phyloP scores from a whole-genome alignment of 2,797 vertebrate species.

The Lophius americanus region DNA sequence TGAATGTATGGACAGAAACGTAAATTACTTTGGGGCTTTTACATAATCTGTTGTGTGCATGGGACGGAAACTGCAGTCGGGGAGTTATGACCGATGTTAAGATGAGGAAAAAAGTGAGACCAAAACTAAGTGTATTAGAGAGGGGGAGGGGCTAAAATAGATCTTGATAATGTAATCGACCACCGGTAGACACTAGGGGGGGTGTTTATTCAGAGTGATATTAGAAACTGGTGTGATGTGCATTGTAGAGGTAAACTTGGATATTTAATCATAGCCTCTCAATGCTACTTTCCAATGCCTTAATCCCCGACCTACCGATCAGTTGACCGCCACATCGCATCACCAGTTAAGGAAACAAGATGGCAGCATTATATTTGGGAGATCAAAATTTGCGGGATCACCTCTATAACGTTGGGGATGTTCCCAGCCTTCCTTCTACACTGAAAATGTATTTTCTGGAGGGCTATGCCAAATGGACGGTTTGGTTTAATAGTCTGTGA shows the following conservation, averaged over 20 bases:
- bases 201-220: conserved; percentile 50
- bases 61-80: conserved; percentile 61
- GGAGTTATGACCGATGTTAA: conserved; percentile 41
- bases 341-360: conserved; percentile 30
- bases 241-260: conserved; percentile 29
- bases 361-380: conserved; percentile 34
- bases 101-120: conserved; percentile 37
- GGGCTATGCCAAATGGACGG: conserved; percentile 55
- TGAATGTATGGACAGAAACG: conserved; percentile 78
- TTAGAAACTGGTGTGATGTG: conserved; percentile 38
- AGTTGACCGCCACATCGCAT: conserved; percentile 32
- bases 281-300: conserved; percentile 81
- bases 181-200: conserved; percentile 39
- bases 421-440: conserved; percentile 36
- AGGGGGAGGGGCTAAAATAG: conserved; percentile 26
- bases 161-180: conserved; percentile 46
- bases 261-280: conserved; percentile 51
- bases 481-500: conserved; percentile 38
- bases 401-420: conserved; percentile 35
- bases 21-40: conserved; percentile 63
- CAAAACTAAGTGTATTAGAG: conserved; percentile 46
- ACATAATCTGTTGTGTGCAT: conserved; percentile 62
- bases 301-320: conserved; percentile 69
- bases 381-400: conserved; percentile 20
- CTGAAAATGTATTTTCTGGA: conserved; percentile 43